phyloP scores from a whole-genome alignment of 2,113 vertebrate genomes.

The Cebus imitator region DNA sequence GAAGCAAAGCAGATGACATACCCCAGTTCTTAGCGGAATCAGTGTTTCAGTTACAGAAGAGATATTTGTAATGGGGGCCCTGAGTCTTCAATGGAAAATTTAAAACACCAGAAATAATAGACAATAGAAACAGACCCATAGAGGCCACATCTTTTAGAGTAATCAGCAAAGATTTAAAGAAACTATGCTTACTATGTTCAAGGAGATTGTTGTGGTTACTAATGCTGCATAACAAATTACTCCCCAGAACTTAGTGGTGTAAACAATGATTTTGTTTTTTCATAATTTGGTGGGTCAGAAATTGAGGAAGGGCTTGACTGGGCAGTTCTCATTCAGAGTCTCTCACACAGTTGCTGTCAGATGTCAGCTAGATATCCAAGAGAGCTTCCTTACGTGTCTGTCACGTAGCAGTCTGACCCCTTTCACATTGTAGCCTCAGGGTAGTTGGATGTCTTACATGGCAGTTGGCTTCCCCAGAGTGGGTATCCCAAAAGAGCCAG shows the following conservation, averaged over 20 bases:
- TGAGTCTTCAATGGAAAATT: not conserved
- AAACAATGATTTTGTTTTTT: slow-evolving; percentile 7
- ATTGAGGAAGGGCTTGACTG: not conserved
- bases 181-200: not conserved
- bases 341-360: not conserved
- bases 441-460: not conserved
- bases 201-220: not conserved
- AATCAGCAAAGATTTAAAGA: slow-evolving; percentile 15
- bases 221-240: not conserved
- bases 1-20: not conserved
- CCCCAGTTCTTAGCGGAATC: not conserved
- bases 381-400: not conserved
- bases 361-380: not conserved
- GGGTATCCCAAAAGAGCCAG: not conserved
- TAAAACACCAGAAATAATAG: slow-evolving; percentile 19
- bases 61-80: not conserved
- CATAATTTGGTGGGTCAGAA: not conserved
- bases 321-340: not conserved
- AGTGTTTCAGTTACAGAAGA: not conserved
- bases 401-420: not conserved
- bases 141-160: not conserved
- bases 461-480: not conserved
- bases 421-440: not conserved
- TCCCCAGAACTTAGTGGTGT: not conserved
- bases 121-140: not conserved